phyloP scores from a whole-genome alignment of 2,888 invertebrate species.

The Cataglyphis cursor region DNA sequence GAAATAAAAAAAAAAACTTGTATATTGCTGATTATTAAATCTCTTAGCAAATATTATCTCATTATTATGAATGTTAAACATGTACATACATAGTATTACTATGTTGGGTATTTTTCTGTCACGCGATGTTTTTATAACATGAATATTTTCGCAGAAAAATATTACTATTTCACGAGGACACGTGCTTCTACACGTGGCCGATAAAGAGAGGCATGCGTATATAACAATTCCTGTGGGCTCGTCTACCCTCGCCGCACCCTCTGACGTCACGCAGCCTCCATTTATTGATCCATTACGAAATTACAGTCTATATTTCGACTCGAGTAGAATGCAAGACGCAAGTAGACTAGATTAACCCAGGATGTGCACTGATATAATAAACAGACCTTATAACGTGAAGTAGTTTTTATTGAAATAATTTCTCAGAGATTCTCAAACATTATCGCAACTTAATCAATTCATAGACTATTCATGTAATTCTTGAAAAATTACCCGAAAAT shows the following conservation, averaged over 20 bases:
- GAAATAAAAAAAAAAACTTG: not conserved
- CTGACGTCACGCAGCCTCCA: slow-evolving; percentile 83
- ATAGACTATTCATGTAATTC: not conserved
- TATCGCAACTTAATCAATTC: not conserved
- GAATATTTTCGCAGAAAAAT: not conserved
- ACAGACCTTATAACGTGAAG: not conserved
- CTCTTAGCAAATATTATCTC: not conserved
- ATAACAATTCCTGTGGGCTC: slow-evolving; percentile 74
- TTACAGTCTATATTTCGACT: slow-evolving; percentile 75
- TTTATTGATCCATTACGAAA: slow-evolving; percentile 84
- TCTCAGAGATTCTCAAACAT: slow-evolving; percentile 3
- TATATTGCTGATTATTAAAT: not conserved
- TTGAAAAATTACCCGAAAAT: not conserved
- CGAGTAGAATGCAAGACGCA: slow-evolving; percentile 42
- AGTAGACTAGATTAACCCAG: not conserved
- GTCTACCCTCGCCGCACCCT: slow-evolving; percentile 81
- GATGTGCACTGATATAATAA: not conserved
- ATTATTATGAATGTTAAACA: not conserved
- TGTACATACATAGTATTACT: not conserved
- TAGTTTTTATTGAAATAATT: not conserved
- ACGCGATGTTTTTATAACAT: not conserved
- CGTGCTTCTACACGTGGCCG: slow-evolving; percentile 75
- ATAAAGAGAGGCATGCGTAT: slow-evolving; percentile 56
- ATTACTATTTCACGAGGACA: slow-evolving; percentile 54
- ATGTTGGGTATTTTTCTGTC: not conserved